These are phyloP conservation scores for Leucoptera coffeella DNA, from an alignment of 2,888 invertebrate species.

Conservation along the genomic window DNA sequence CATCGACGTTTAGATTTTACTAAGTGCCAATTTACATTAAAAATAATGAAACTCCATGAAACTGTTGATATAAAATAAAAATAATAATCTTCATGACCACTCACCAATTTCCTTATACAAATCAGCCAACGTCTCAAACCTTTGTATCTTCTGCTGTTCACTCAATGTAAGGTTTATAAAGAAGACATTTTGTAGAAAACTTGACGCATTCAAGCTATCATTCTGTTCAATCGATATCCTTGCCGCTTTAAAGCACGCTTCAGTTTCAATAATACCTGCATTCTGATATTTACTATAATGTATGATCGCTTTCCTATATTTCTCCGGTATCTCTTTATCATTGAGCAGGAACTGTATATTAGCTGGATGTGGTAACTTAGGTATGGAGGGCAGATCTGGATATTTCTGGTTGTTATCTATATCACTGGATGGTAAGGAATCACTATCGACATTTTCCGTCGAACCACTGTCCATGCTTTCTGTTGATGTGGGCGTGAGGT, in stretches of 20 bases:
- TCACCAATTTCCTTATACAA: constrained; percentile 77
- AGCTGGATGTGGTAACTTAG: constrained; percentile 30
- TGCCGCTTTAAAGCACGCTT: constrained; percentile 92
- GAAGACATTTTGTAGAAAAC: constrained; percentile 90
- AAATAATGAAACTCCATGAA: too few relatives aligned
- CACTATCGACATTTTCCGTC: constrained; percentile 40
- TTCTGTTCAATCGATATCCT: constrained; percentile 85
- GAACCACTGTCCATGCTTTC: constrained; percentile 45
- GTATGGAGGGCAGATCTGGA: constrained; percentile 35
- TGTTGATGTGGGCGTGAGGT: constrained; percentile 41
- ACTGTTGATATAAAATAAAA: too few relatives aligned
- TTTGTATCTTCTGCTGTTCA: constrained; percentile 89
- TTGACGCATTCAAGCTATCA: constrained; percentile 72
- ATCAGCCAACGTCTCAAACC: constrained; percentile 86
- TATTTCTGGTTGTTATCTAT: too few relatives aligned
- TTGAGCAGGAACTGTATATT: constrained; percentile 62
- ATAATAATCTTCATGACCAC: too few relatives aligned
- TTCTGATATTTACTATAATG: constrained; percentile 93
- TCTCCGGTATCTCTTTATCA: constrained; percentile 80
- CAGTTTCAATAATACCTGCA: constrained; percentile 90
- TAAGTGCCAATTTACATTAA: too few relatives aligned
- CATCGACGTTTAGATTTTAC: too few relatives aligned
- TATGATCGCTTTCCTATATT: constrained; percentile 85
- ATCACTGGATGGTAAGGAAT: constrained; percentile 42
- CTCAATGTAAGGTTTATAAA: constrained; percentile 82